Base-by-base conservation (phyloP, 2,797 vertebrate genomes). In the Trachops cirrhosus region DNA sequence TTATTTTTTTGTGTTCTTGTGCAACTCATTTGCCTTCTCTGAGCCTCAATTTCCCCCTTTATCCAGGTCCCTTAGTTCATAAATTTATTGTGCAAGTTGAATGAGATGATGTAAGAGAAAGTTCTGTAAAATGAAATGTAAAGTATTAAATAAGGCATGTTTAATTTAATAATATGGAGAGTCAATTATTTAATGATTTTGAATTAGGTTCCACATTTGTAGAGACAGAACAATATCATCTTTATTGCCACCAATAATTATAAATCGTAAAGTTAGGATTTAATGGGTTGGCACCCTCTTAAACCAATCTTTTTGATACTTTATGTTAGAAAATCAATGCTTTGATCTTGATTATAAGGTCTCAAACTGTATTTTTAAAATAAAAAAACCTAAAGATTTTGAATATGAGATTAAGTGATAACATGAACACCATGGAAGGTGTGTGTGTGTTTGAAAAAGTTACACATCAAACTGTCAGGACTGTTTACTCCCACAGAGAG, bases 261-360 rank as follows among this genome's bases (percentile, higher is more conserved):
- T 84, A 93, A 84, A 89, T 80, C 44, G 70, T 86, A 67, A 94
- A 91, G 62, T 77, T 79, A 79, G 71, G 34, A 87, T 16, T 34
- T 37, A 34, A 50, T 84, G 70, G 54, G 32, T 71, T 86, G 90
- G 54, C 46, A 86, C 79, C 62, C 89, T 91, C 91, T 94, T 87
- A 82, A 94, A 89, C 75, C 21, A 71, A 39, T 64, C 34, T 64
- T 92, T 96, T 78, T 80, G 74, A 52, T 78, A 84, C 24, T 82
- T 94, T 80, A 64, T 41, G 15, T 71, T 93, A 83, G 73, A 73
- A 79, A 89, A 71, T n/a, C 34, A 26, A 37, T 89, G 79, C 57
- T 86, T 96, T 92, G 71, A 26, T 84, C 75, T 86, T 89, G 62
- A 73, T 41, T 89, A 29, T 93, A 89, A 89, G 54, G 39, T 95